These are phyloP conservation scores for Fulmarus glacialis DNA, from an alignment of 2,113 vertebrate species.

Conservation along the genomic window DNA sequence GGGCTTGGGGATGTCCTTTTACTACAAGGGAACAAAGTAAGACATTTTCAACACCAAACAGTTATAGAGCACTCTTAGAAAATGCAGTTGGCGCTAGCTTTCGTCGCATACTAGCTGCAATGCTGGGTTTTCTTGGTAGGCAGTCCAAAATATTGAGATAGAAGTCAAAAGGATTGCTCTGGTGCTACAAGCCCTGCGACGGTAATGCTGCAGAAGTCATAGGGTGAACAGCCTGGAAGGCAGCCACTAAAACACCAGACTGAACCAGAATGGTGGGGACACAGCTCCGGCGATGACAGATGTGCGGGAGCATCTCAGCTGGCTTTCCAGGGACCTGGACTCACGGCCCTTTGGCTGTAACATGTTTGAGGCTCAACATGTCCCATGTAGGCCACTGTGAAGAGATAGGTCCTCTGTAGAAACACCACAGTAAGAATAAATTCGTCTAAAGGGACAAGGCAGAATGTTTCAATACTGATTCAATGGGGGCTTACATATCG, in stretches of 20 bases:
- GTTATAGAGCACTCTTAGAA: neutral
- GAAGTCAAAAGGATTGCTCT: neutral
- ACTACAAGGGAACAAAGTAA: neutral
- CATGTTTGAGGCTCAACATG: accelerated
- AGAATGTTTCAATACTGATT: neutral
- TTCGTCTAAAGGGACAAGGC: neutral
- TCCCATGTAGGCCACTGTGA: neutral
- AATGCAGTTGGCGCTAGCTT: neutral
- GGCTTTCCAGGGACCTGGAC: neutral
- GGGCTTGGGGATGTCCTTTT: neutral
- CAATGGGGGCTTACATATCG: neutral
- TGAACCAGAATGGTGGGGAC: accelerated
- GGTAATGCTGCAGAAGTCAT: neutral
- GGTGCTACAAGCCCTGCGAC: neutral
- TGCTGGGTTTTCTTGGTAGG: neutral
- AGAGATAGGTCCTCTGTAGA: neutral
- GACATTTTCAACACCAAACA: neutral
- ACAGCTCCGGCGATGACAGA: neutral
- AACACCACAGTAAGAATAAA: neutral
- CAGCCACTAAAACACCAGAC: neutral
- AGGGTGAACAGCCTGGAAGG: neutral
- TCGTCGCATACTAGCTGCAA: neutral
- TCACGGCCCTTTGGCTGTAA: accelerated
- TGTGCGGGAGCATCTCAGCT: neutral
- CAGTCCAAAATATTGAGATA: neutral